Base-by-base conservation (phyloP, 2,888 invertebrate species). In the Andrena minutula region DNA sequence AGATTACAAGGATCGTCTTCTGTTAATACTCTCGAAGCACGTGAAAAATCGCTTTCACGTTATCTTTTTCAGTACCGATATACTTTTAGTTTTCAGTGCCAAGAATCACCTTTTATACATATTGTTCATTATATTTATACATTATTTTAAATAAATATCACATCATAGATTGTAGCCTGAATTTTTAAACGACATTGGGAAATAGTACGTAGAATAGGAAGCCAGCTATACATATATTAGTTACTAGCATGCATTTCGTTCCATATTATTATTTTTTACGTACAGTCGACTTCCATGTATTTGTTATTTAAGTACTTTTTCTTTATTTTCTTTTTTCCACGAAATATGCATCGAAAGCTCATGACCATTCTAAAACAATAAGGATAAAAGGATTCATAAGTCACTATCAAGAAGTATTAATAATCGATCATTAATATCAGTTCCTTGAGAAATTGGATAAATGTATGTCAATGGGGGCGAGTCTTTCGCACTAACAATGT, bases 401-500 rank as follows among this genome's bases (percentile, higher is more conserved):
- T 28, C 35, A 47, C 20, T 26, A 64, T 69, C 28, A 12, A 49
- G 7, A 49, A 71, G 35, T 71, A 41, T 51, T 35, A 68, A 69
- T 49, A 16, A 72, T 75, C 51, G 70, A 28, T 70, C 23, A 64
- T 75, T 79, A 73, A 47, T 72, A 68, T 82, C 72, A 74, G 73
- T 75, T 73, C 51, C 60, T 77, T 28, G 16, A 74, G 28, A 71
- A 75, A 71, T 63, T 58, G 30, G 49, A 81, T 65, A 49, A 79
- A 79, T 63, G 56, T 74, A 76, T 82, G 75, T 77, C 75, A 83
- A 70, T 58, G 66, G 87, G 73, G 79, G 82, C 79, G 76, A 82
- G 23, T 56, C 83, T 83, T 83, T 77, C 83, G 85, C 83, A 84
- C 86, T 85, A 85, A 89, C 83, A 86, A 41, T 41, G 87, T 87